Evolutionary conservation across 2,113 vertebrate genomes (phyloP).

Genomic region (Aspiorhynchus laticeps): DNA sequence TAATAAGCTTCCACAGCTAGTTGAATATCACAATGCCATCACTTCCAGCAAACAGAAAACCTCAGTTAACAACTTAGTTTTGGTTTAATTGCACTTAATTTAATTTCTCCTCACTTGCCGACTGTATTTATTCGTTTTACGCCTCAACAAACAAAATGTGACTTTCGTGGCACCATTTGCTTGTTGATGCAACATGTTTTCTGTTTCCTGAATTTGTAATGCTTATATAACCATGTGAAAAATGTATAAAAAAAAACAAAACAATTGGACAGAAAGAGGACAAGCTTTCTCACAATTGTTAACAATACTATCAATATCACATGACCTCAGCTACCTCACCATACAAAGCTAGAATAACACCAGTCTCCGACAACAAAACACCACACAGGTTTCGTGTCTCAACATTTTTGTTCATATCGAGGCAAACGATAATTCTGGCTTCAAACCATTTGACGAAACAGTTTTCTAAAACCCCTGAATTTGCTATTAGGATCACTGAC

Average conservation of each 20-base stretch:
- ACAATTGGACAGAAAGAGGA: conserved; percentile 71
- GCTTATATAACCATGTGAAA: conserved; percentile 68
- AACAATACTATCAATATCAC: conserved; percentile 85
- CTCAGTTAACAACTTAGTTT: conserved; percentile 64
- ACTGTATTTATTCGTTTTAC: conserved; percentile 70
- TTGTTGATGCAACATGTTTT: conserved; percentile 84
- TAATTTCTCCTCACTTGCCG: conserved; percentile 64
- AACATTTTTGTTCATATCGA: conserved; percentile 72
- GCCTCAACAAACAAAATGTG: conserved; percentile 82
- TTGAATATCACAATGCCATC: conserved; percentile 81
- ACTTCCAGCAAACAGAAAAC: conserved; percentile 99
- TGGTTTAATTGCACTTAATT: conserved; percentile 80
- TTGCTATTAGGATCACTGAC: conserved; percentile 88
- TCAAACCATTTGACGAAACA: conserved; percentile 75
- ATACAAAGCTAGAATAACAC: conserved; percentile 71
- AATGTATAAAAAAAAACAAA: conserved; percentile 52
- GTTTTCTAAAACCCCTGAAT: conserved; percentile 86
- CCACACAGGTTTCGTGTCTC: conserved; percentile 63
- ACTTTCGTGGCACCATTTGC: conserved; percentile 67
- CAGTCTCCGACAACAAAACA: conserved; percentile 66
- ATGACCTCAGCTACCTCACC: conserved; percentile 74
- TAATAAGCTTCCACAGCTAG: conserved; percentile 87
- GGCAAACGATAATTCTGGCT: conserved; percentile 79
- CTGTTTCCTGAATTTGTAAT: conserved; percentile 97
- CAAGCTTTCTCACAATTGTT: conserved; percentile 80